Percentiles rank a stretch among this genome's conserved stretches.
phyloP scores from a whole-genome alignment of 2,113 vertebrate genomes.

The Baryphthengus martii region DNA sequence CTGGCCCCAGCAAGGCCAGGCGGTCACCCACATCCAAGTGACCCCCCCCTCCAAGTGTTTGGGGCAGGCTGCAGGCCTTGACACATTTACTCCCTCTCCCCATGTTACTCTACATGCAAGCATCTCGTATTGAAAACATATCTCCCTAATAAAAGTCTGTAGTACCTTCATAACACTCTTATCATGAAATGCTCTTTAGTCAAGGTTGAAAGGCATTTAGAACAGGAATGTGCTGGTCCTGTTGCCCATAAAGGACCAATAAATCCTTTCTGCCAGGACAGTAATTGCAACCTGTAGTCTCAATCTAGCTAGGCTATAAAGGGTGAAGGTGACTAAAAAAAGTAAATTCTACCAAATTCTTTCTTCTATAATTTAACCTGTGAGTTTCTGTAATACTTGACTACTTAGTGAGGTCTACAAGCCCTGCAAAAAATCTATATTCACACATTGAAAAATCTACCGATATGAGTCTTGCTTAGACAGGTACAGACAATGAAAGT shows the following conservation, averaged over 20 bases:
- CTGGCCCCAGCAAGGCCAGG: neutral
- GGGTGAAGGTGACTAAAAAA: neutral
- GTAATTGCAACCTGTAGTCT: neutral
- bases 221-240: neutral
- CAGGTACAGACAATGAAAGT: neutral
- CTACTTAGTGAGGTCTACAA: neutral
- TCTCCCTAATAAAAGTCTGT: neutral
- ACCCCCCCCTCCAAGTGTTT: rapidly evolving
- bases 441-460: neutral
- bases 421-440: too few relatives aligned
- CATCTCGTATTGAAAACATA: neutral
- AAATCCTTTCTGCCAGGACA: neutral
- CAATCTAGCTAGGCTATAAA: neutral
- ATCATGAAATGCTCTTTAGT: neutral
- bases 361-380: neutral
- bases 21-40: neutral
- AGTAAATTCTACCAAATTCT: neutral
- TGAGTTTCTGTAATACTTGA: neutral
- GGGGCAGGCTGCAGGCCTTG: neutral
- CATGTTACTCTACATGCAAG: neutral
- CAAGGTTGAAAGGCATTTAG: neutral
- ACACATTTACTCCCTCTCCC: neutral
- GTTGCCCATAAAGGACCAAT: neutral
- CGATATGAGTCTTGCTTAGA: neutral
- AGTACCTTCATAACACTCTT: neutral